These are phyloP conservation scores for Heliornis fulica DNA, from an alignment of 2,113 vertebrate species.

Conservation along the genomic window DNA sequence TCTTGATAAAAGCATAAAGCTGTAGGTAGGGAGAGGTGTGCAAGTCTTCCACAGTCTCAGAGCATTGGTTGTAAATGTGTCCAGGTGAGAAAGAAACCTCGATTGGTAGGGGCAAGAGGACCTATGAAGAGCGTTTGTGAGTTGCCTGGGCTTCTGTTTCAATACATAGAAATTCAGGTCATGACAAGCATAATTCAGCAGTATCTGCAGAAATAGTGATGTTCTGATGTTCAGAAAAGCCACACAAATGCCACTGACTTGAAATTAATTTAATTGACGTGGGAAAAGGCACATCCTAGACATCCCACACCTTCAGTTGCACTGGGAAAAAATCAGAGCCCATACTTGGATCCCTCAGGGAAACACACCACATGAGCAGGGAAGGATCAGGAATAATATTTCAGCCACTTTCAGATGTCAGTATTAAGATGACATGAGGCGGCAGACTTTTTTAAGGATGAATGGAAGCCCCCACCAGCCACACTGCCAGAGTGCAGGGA, in stretches of 20 bases:
- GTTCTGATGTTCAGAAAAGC: not conserved
- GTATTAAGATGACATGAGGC: not conserved
- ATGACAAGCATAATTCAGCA: not conserved
- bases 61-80: not conserved
- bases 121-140: not conserved
- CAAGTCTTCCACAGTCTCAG: rapidly evolving
- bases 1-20: not conserved
- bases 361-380: not conserved
- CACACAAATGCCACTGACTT: not conserved
- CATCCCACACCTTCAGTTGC: not conserved
- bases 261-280: not conserved
- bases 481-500: not conserved
- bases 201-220: not conserved
- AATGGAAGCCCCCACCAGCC: not conserved
- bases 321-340: not conserved
- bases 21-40: not conserved
- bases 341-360: not conserved
- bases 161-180: not conserved
- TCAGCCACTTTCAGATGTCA: not conserved
- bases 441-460: not conserved
- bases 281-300: not conserved
- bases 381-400: not conserved
- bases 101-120: not conserved
- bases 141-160: not conserved
- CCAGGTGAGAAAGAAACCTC: not conserved